These are phyloP conservation scores for Prosopocoilus inquinatus DNA, from an alignment of 2,888 invertebrate species.

Conservation along the genomic window DNA sequence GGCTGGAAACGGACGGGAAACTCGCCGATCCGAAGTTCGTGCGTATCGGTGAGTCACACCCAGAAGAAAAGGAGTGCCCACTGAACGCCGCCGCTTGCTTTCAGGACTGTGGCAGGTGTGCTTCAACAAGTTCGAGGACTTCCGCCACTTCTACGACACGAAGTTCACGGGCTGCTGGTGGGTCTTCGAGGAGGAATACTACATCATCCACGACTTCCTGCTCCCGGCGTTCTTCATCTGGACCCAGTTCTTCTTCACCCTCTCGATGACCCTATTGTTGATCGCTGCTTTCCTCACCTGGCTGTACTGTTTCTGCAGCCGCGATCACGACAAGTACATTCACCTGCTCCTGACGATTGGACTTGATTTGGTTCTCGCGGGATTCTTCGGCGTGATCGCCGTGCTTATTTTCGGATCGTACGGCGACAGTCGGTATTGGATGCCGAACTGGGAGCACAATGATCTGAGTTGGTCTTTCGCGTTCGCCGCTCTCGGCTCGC, in stretches of 20 bases:
- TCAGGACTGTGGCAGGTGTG: slow-evolving; percentile 94
- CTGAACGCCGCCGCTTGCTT: slow-evolving; percentile 34
- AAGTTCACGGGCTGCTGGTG: slow-evolving; percentile 89
- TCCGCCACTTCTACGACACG: slow-evolving; percentile 80
- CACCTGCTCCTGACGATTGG: slow-evolving; percentile 73
- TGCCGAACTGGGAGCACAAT: slow-evolving; percentile 96
- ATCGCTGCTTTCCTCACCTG: slow-evolving; percentile 72
- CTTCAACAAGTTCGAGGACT: slow-evolving; percentile 83
- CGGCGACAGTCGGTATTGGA: slow-evolving; percentile 91
- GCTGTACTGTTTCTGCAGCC: slow-evolving; percentile 70
- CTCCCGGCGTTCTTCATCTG: slow-evolving; percentile 90
- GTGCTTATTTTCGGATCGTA: slow-evolving; percentile 85
- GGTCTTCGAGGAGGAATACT: slow-evolving; percentile 96
- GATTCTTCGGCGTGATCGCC: slow-evolving; percentile 77
- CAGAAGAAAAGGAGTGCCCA: slow-evolving; percentile 35
- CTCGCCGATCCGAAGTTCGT: slow-evolving; percentile 74
- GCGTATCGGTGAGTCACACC: slow-evolving; percentile 65
- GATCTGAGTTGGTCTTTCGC: slow-evolving; percentile 94
- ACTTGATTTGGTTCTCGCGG: slow-evolving; percentile 69
- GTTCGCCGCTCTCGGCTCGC: slow-evolving; percentile 76
- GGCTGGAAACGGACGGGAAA: slow-evolving; percentile 82
- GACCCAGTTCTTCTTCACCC: slow-evolving; percentile 90
- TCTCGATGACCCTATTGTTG: slow-evolving; percentile 79
- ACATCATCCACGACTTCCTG: slow-evolving; percentile 87
- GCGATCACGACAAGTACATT: slow-evolving; percentile 74